Conservation (phyloP, 2,888 invertebrate species). For the Zygogramma bicolorata region DNA sequence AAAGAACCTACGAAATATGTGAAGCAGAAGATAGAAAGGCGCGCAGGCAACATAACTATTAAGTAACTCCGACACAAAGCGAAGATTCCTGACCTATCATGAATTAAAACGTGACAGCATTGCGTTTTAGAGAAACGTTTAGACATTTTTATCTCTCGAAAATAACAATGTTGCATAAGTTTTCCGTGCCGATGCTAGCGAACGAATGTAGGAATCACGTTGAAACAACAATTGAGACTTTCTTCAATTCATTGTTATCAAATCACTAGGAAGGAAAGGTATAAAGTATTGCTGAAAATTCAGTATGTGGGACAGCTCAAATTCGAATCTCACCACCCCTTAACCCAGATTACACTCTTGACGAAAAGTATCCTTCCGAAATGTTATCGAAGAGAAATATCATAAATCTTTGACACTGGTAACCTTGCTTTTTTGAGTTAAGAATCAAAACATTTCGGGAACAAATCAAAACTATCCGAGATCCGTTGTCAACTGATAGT, state of each 20-base stretch:
- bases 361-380: no score
- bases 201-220: neutral
- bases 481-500: no score
- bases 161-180: constrained; percentile 11
- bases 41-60: neutral
- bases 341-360: no score
- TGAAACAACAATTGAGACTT: neutral
- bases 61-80: constrained; percentile 41
- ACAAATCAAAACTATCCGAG: no score
- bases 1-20: neutral
- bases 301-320: no score
- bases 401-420: no score
- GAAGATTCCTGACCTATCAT: constrained; percentile 59
- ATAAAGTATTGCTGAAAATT: no score
- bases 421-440: no score
- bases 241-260: neutral
- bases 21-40: constrained; percentile 1
- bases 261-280: no score
- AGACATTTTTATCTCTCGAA: neutral
- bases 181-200: neutral
- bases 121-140: constrained; percentile 7
- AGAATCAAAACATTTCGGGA: no score
- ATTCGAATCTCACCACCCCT: no score
- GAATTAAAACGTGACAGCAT: constrained; percentile 51
- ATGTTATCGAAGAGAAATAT: no score